Conservation (phyloP, 2,113 vertebrate species). For the Calyptommatus sinebrachiatus region DNA sequence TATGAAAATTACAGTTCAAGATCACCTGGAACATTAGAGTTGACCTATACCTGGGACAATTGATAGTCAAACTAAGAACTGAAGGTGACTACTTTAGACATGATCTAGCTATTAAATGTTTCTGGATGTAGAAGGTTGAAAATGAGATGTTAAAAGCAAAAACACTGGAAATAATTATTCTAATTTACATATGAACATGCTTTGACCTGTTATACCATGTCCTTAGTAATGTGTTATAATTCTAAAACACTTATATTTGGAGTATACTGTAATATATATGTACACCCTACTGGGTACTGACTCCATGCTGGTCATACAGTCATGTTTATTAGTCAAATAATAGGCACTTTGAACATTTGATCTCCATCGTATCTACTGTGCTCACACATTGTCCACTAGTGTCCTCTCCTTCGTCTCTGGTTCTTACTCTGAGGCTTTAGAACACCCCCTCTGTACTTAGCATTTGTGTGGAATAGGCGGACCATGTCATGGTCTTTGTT, state of each 20-base stretch:
- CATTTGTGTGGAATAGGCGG: conserved; percentile 60
- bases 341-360: conserved; percentile 6
- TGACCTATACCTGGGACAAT: not conserved
- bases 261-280: not conserved
- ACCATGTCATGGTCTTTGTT: conserved; percentile 91
- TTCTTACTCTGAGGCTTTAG: conserved; percentile 33
- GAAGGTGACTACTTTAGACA: conserved; percentile 7
- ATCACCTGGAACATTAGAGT: too few relatives aligned
- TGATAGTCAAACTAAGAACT: not conserved
- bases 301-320: conserved; percentile 5
- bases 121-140: not conserved
- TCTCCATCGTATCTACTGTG: not conserved
- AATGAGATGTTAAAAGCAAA: conserved; percentile 28
- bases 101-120: not conserved
- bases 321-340: conserved; percentile 25
- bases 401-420: conserved; percentile 65
- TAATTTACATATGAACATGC: conserved; percentile 40
- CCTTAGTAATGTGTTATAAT: conserved; percentile 28
- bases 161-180: conserved; percentile 25
- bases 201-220: conserved; percentile 28
- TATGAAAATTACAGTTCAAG: too few relatives aligned
- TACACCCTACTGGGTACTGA: rapidly evolving
- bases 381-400: not conserved
- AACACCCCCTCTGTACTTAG: conserved; percentile 61
- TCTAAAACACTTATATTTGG: conserved; percentile 51